A percentile compares a stretch with the other conserved stretches of the same genome.
Conservation (phyloP, 2,797 vertebrate species). For the Hyperoplus immaculatus region DNA sequence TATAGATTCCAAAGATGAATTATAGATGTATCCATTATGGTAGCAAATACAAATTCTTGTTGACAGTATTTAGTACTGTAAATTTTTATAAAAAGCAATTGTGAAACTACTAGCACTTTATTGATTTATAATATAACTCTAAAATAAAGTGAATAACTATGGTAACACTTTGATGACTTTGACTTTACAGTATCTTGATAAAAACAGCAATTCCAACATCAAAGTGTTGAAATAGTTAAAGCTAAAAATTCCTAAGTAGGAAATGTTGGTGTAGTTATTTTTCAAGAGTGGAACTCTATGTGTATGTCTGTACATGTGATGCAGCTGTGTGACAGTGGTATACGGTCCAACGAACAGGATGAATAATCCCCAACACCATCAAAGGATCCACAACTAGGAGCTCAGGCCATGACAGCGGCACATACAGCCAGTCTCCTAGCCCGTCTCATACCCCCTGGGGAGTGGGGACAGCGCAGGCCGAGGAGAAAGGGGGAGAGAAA, state of each 20-base stretch:
- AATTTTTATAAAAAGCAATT: background rate
- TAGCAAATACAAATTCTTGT: background rate
- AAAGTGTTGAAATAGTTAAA: slow-evolving; percentile 56
- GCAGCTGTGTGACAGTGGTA: slow-evolving; percentile 69
- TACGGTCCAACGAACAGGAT: slow-evolving; percentile 74
- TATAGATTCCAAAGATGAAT: background rate
- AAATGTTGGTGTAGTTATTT: slow-evolving; percentile 59
- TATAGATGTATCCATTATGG: background rate
- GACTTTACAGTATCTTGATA: slow-evolving; percentile 48
- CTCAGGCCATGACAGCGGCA: slow-evolving; percentile 78
- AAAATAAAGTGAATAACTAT: slow-evolving; percentile 1
- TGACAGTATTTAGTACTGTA: background rate
- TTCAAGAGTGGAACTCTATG: slow-evolving; percentile 48
- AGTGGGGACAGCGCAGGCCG: slow-evolving; percentile 71
- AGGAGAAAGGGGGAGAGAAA: slow-evolving; percentile 67
- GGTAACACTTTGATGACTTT: slow-evolving; percentile 28
- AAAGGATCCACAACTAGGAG: slow-evolving; percentile 79
- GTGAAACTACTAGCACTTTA: background rate
- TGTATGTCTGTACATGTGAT: slow-evolving; percentile 44
- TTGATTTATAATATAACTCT: background rate
- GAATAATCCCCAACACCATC: slow-evolving; percentile 83
- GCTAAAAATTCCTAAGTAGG: slow-evolving; percentile 44
- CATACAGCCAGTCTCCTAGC: slow-evolving; percentile 70
- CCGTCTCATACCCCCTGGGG: slow-evolving; percentile 75
- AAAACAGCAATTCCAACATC: slow-evolving; percentile 59